Conservation (phyloP, 2,888 invertebrate species). For the Brachyopa scutellaris region DNA sequence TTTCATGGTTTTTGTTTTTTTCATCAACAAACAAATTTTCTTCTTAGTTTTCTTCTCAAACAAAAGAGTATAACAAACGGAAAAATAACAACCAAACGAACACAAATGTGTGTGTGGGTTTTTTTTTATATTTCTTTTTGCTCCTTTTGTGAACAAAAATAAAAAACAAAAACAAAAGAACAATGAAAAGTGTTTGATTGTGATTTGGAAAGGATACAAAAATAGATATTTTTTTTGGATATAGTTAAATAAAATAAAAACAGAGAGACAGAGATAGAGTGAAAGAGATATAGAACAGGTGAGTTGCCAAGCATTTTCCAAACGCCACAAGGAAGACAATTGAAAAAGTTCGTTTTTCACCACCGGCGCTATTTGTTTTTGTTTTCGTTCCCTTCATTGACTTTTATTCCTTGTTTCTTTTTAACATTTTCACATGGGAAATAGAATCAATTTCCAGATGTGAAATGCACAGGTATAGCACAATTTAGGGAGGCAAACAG, state of each 20-base stretch:
- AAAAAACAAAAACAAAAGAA: slow-evolving; percentile 1
- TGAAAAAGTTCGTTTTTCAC: slow-evolving; percentile 51
- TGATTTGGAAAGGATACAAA: slow-evolving; percentile 18
- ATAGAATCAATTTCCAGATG: slow-evolving; percentile 48
- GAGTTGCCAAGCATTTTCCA: slow-evolving; percentile 31
- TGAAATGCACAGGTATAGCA: slow-evolving; percentile 50
- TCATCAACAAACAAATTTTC: slow-evolving; percentile 54
- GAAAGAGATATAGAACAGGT: slow-evolving; percentile 24
- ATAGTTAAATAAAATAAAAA: slow-evolving; percentile 5
- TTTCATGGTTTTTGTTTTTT: slow-evolving; percentile 68
- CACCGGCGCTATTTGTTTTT: slow-evolving; percentile 18
- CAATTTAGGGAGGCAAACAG: slow-evolving; percentile 11
- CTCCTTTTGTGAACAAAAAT: slow-evolving; percentile 18
- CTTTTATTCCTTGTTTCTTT: slow-evolving; percentile 17
- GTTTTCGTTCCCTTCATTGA: slow-evolving; percentile 35
- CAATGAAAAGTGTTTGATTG: slow-evolving; percentile 14
- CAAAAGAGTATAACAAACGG: slow-evolving; percentile 60
- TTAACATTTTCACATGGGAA: slow-evolving; percentile 18
- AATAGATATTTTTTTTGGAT: slow-evolving; percentile 20
- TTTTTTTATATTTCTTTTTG: slow-evolving; percentile 34
- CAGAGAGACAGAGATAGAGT: slow-evolving; percentile 12
- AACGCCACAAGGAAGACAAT: slow-evolving; percentile 51
- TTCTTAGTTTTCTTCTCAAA: slow-evolving; percentile 67
- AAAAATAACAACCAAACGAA: slow-evolving; percentile 56
- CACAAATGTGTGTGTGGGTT: no score